Evolutionary conservation across 1,140 invertebrate species (phyloP).

Genomic region (Pollicipes pollicipes): DNA sequence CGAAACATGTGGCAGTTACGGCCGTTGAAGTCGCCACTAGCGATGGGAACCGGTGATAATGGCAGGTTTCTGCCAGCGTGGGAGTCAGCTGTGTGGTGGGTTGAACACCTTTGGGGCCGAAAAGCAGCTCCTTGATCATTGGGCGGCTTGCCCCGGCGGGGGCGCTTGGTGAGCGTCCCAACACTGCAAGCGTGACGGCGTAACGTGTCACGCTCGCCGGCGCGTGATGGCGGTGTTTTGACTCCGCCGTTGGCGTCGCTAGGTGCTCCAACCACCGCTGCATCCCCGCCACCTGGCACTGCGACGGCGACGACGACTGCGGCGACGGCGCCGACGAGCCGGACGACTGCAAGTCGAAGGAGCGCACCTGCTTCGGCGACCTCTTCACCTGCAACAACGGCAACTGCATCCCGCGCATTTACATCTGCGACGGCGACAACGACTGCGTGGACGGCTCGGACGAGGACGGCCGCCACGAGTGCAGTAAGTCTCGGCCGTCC

Average conservation of each 20-base stretch:
- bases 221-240: too few relatives aligned
- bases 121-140: too few relatives aligned
- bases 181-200: too few relatives aligned
- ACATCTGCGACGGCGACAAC: constrained; percentile 92
- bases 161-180: too few relatives aligned
- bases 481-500: constrained; percentile 47
- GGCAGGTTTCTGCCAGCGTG: too few relatives aligned
- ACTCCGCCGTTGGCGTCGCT: constrained; percentile 6
- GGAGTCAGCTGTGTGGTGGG: too few relatives aligned
- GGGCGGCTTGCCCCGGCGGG: too few relatives aligned
- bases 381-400: constrained; percentile 91
- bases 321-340: constrained; percentile 68
- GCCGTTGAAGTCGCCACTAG: too few relatives aligned
- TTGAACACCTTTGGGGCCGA: too few relatives aligned
- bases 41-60: too few relatives aligned
- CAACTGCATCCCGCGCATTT: constrained; percentile 76
- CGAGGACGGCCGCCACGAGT: constrained; percentile 76
- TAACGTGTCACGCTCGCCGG: too few relatives aligned
- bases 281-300: constrained; percentile 74
- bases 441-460: constrained; percentile 87
- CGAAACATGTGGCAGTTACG: too few relatives aligned
- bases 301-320: constrained; percentile 77
- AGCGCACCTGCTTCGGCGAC: constrained; percentile 86
- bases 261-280: constrained; percentile 25
- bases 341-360: constrained; percentile 64